Percentiles rank a stretch among this genome's conserved stretches.
Evolutionary conservation across 1,140 invertebrate genomes (phyloP).

Genomic region (Neotoxoptera formosana): DNA sequence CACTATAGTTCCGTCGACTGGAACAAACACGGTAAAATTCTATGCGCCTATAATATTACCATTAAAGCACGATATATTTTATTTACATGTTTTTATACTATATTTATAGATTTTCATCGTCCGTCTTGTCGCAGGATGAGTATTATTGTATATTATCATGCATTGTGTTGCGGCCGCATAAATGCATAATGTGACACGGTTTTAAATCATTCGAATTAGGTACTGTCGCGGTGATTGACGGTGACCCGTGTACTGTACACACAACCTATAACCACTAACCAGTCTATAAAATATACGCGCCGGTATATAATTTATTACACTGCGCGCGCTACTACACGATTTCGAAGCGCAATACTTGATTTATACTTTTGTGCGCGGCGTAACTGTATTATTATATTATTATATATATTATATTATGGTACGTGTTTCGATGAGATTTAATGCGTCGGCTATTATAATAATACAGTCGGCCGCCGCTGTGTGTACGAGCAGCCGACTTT

Average conservation of each 20-base stretch:
- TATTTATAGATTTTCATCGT: neutral
- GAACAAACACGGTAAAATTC: neutral
- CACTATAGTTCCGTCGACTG: neutral
- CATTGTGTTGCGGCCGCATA: neutral
- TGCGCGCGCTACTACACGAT: neutral
- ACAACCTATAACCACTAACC: neutral
- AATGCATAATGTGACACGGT: neutral
- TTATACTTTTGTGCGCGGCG: neutral
- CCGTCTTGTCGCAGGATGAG: neutral
- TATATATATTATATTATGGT: no score
- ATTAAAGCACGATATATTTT: neutral
- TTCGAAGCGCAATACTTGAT: constrained; percentile 9
- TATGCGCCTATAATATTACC: neutral
- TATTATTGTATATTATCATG: neutral
- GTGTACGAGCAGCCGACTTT: neutral
- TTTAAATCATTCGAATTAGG: constrained; percentile 17
- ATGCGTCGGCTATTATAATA: neutral
- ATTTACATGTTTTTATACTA: constrained; percentile 1
- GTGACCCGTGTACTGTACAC: neutral
- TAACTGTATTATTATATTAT: constrained; percentile 6
- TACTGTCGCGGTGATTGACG: constrained; percentile 11
- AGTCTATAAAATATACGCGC: constrained; percentile 11
- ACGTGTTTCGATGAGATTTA: neutral
- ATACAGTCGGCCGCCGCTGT: neutral
- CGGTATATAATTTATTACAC: neutral